Conservation (phyloP, 2,797 vertebrate species). For the Alouatta caraya region DNA sequence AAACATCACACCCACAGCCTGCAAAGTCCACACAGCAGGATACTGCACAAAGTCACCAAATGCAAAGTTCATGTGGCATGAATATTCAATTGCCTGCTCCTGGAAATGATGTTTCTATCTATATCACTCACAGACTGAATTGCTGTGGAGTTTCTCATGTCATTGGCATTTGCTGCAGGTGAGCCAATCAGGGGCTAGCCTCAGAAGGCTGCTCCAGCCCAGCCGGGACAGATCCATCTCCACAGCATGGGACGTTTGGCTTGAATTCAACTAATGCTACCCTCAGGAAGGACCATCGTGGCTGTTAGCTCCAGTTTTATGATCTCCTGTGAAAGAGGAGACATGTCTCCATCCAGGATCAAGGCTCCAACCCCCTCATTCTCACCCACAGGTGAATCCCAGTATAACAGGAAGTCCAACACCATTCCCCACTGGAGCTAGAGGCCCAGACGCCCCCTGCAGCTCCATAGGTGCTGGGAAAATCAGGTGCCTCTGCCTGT, state of each 20-base stretch:
- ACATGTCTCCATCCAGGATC: conserved; percentile 48
- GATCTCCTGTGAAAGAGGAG: neutral
- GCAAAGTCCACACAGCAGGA: rapidly evolving
- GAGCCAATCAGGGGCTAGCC: conserved; percentile 38
- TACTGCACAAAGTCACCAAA: neutral
- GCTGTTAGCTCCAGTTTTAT: conserved; percentile 13
- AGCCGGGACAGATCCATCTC: neutral
- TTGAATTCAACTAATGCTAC: neutral
- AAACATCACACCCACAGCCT: neutral
- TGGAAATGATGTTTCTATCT: conserved; percentile 34
- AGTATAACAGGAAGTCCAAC: conserved; percentile 25
- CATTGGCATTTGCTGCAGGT: conserved; percentile 53
- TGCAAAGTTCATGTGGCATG: neutral
- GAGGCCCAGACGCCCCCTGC: neutral
- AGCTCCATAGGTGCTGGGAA: neutral
- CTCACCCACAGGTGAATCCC: conserved; percentile 3
- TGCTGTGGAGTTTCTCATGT: neutral
- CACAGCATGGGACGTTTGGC: conserved; percentile 19
- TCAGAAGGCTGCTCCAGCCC: neutral
- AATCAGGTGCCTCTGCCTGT: neutral
- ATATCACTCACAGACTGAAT: neutral
- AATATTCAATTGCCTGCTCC: neutral
- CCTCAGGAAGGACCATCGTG: conserved; percentile 19
- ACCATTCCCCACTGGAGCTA: conserved; percentile 15
- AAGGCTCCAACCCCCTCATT: neutral